Base-by-base conservation (phyloP, 1,140 invertebrate genomes). In the Amphibalanus amphitrite region DNA sequence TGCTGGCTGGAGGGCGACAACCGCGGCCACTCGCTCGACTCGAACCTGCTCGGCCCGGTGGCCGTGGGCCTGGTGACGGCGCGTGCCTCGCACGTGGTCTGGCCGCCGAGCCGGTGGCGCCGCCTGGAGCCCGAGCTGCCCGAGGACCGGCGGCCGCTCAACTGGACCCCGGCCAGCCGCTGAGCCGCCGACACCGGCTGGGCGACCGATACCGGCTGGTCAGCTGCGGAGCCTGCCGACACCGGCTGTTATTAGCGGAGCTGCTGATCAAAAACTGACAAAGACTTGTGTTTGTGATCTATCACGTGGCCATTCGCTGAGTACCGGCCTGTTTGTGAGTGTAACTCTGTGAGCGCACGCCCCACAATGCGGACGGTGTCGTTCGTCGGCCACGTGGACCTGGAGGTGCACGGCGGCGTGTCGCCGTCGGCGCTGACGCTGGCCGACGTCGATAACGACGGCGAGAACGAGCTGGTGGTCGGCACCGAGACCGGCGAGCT, bases 1-100 rank as follows among this genome's bases (percentile, higher is more conserved):
- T 94, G 90, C 78, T 97, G 94, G 94, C 87, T 97, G 38, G 94
- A 97, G 84, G 95, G 95, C 68, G 95, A 97, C 79, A 89, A 97
- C 76, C 87, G 85, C 3, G 87, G 85, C 28, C 86, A 89, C 76
- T 91, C 92, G 70, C 82, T 93, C 75, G 95, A 97, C 77, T 95
- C 92, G 70, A 96, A 95, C 77, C 86, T 86, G 73, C 97, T 96
- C 83, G 95, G 95, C 17, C 92, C 93, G 0, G 86, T 97, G 70
- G 88, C 92, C 0, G 70, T 92, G 69, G 92, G 91, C 69, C 80
- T 95, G 71, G 85, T 96, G 65, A 90, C 88, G 75, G 92, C 91
- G 0, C 92, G 90, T 81, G 93, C 92, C 23, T 85, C 89, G 0
- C 87, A 85, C 71, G 93, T 96, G 76, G 88, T 97, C 0, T 97